Conservation (phyloP, 2,797 vertebrate species). For the Mormyrus proboscirostris region DNA sequence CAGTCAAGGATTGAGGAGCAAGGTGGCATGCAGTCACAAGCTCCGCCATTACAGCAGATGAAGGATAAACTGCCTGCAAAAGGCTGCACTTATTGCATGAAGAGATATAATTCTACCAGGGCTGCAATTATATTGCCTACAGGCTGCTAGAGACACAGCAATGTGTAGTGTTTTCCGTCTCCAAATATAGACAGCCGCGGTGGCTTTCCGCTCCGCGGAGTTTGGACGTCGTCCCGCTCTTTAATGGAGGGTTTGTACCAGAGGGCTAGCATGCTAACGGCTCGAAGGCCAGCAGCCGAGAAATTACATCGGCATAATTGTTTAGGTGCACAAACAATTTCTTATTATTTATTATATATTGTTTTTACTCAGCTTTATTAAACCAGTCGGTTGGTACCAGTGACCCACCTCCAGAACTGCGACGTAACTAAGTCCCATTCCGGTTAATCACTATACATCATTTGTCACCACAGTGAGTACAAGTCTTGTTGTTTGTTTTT, state of each 20-base stretch:
- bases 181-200: background rate
- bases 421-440: background rate
- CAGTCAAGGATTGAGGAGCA: background rate
- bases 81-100: background rate
- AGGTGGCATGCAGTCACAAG: background rate
- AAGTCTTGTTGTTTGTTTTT: background rate
- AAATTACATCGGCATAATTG: background rate
- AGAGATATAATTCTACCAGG: background rate
- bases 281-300: background rate
- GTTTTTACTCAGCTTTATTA: background rate
- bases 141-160: background rate
- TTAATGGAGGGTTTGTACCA: background rate
- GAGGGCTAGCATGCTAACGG: background rate
- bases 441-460: background rate
- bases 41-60: background rate
- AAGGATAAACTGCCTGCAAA: background rate
- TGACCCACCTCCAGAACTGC: background rate
- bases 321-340: background rate
- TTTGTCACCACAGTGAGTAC: background rate
- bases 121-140: background rate
- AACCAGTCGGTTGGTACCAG: background rate
- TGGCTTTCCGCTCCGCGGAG: background rate
- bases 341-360: background rate
- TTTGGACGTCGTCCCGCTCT: background rate
- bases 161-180: constrained; percentile 3